Conservation (phyloP, 2,113 vertebrate genomes). For the Podocnemis expansa region DNA sequence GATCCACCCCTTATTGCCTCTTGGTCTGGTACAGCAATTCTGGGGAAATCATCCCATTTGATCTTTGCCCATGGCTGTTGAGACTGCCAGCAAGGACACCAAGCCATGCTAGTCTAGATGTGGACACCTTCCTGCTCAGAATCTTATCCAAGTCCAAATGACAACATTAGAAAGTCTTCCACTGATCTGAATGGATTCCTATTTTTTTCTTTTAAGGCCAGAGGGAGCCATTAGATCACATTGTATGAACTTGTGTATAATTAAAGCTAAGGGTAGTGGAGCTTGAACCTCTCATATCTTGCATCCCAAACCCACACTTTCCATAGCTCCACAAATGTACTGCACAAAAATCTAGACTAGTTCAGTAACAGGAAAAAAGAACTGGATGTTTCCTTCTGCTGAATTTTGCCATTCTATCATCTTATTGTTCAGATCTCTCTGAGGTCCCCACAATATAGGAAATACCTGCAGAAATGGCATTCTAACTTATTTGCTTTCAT, state of each 20-base stretch:
- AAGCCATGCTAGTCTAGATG: background rate
- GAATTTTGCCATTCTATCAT: background rate
- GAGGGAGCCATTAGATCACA: background rate
- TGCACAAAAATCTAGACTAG: background rate
- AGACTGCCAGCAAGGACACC: background rate
- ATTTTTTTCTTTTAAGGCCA: background rate
- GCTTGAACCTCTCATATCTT: background rate
- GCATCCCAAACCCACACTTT: background rate
- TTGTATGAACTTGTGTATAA: background rate
- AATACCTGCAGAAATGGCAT: background rate
- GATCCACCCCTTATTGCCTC: too few relatives aligned
- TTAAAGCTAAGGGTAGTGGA: background rate
- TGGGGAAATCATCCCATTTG: background rate
- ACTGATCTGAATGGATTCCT: background rate
- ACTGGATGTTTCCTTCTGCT: background rate
- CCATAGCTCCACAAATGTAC: background rate
- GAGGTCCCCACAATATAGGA: background rate
- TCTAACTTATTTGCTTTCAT: background rate
- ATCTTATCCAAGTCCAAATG: background rate
- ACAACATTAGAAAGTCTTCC: background rate
- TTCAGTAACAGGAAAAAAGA: background rate
- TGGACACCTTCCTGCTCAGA: background rate
- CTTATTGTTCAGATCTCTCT: background rate
- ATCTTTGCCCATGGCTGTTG: fast-evolving
- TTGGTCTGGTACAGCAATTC: too few relatives aligned